Evolutionary conservation across 2,113 vertebrate genomes (phyloP).

Genomic region (Cichladusa arquata): DNA sequence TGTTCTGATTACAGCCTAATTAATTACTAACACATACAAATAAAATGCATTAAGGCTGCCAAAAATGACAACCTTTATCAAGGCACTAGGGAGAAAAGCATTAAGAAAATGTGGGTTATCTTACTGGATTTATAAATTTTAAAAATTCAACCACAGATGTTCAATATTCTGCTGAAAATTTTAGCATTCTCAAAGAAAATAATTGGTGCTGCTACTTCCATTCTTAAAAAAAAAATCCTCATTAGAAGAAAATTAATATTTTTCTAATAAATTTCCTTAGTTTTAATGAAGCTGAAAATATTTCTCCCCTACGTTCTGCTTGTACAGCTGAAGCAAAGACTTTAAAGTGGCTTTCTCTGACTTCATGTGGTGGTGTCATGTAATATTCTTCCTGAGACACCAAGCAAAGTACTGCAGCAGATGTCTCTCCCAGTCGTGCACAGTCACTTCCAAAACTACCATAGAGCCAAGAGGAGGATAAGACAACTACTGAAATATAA

Average conservation of each 20-base stretch:
- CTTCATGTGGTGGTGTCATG: background rate
- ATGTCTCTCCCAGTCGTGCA: background rate
- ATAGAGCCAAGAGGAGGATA: background rate
- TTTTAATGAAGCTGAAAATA: constrained; percentile 2
- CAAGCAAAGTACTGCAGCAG: background rate
- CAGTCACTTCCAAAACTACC: background rate
- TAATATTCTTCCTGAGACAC: background rate
- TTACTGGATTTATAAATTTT: background rate
- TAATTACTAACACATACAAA: background rate
- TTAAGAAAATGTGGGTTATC: background rate
- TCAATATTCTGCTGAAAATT: background rate
- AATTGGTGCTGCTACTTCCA: background rate
- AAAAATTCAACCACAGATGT: background rate
- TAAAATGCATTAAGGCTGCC: background rate
- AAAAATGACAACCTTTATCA: background rate
- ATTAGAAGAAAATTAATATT: background rate
- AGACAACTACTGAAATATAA: background rate
- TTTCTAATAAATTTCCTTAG: background rate
- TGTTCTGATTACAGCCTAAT: background rate
- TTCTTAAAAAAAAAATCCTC: background rate
- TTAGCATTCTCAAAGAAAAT: background rate
- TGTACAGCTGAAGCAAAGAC: background rate
- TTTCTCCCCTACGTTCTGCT: background rate
- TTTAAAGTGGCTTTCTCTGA: background rate
- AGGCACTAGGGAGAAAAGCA: background rate